A percentile compares a stretch with the other conserved stretches of the same genome.
Conservation (phyloP, 2,888 invertebrate genomes). For the Melanargia galathea region DNA sequence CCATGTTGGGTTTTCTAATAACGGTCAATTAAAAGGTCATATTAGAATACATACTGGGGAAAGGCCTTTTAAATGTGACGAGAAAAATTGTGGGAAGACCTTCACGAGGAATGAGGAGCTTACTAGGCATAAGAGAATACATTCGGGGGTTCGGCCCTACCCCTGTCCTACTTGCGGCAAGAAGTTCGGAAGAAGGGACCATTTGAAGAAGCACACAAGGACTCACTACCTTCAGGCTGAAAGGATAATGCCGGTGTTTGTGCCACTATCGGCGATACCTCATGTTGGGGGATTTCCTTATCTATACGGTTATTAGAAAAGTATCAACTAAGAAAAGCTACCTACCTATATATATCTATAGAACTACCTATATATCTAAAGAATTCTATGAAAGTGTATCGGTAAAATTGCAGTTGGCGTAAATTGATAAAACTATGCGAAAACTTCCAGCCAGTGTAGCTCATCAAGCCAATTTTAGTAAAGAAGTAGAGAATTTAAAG, state of each 20-base stretch:
- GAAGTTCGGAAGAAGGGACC: conserved; percentile 96
- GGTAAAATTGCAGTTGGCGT: not conserved
- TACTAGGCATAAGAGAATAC: conserved; percentile 95
- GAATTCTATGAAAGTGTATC: no score
- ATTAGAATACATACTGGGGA: conserved; percentile 96
- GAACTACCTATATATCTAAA: no score
- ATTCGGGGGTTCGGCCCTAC: conserved; percentile 92
- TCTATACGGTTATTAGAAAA: conserved; percentile 78
- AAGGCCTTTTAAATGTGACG: conserved; percentile 93
- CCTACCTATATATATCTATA: no score
- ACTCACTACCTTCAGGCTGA: conserved; percentile 88
- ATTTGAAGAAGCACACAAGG: conserved; percentile 95
- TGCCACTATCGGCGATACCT: conserved; percentile 80
- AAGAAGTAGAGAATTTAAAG: not conserved
- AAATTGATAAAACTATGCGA: not conserved
- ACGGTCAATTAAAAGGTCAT: conserved; percentile 95
- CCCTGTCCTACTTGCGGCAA: conserved; percentile 94
- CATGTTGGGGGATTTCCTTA: conserved; percentile 73
- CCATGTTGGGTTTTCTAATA: conserved; percentile 95
- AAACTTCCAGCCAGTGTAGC: not conserved
- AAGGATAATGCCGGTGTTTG: conserved; percentile 83
- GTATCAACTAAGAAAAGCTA: not conserved
- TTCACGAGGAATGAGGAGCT: conserved; percentile 96
- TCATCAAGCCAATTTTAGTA: not conserved
- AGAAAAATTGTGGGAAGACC: conserved; percentile 92